Evolutionary conservation across 2,113 vertebrate species (phyloP), one percentile per base, ranked within the genome.

Genomic region (Rana temporaria): DNA sequence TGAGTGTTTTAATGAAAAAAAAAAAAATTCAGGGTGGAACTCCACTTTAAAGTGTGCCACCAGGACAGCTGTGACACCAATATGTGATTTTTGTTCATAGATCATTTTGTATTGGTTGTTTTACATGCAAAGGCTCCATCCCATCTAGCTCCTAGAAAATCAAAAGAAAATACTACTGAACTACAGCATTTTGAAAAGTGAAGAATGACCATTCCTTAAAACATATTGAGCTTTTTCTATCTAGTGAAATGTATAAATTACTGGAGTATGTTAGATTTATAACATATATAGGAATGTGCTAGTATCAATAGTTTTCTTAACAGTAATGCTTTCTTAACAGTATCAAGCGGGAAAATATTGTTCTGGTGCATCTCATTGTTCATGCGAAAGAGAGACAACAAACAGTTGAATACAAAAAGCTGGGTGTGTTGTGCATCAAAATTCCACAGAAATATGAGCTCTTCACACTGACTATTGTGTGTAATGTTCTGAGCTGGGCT

Each of bases 331-430:
- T 94, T 89, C 91, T 93, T 96, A 98, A 97, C 97, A 94, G 93
- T 92, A 96, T 96, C 93, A 93, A 90, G 94, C 93, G 95, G 94
- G 96, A 98, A 96, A 96, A 97, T 96, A 97, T 95, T 95, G 95
- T 96, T 95, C 93, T 93, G 87, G 88, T 93, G 90, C 91, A 93
- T 91, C 95, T 95, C 95, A 96, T 98, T 96, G 96, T 95, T 98
- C 96, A 96, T 91, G 88, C 86, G 90, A 85, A 87, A 86, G 85
- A 86, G 85, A 93, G 93, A 95, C 91, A 92, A 91, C 92, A 91
- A 90, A 92, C 92, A 91, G 93, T 96, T 95, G 95, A 92, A 91
- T 92, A 92, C 94, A 95, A 95, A 94, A 95, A 95, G 96, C 93
- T 90, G 91, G 93, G 94, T 94, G 89, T 90, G 89, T 93, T 91